Conservation (phyloP, 1,140 invertebrate genomes). For the Cyclargus thomasi region DNA sequence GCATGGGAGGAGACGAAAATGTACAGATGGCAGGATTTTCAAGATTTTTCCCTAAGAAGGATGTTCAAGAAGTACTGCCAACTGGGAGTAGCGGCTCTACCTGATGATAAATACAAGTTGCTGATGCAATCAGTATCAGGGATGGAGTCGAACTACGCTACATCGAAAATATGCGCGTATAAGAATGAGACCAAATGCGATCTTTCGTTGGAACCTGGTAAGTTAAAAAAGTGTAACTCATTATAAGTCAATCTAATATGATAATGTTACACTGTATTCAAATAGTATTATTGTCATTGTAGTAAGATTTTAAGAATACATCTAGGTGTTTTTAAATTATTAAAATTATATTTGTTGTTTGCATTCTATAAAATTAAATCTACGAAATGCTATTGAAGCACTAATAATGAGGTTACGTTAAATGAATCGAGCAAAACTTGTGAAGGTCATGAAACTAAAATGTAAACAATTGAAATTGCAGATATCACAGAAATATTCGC, state of each 20-base stretch:
- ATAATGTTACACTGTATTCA: no score
- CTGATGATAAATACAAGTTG: slow-evolving; percentile 79
- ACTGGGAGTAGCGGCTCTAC: slow-evolving; percentile 82
- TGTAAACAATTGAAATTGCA: slow-evolving; percentile 43
- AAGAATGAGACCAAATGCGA: slow-evolving; percentile 81
- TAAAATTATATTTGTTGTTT: no score
- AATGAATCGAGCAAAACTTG: background rate
- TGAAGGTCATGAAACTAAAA: background rate
- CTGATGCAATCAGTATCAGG: slow-evolving; percentile 79
- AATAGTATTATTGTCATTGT: no score
- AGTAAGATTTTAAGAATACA: no score
- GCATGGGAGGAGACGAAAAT: slow-evolving; percentile 77
- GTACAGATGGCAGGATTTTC: slow-evolving; percentile 79
- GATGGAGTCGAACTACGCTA: slow-evolving; percentile 88
- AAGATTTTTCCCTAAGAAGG: slow-evolving; percentile 77
- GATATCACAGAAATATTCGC: slow-evolving; percentile 82
- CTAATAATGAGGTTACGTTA: background rate
- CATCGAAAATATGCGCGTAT: slow-evolving; percentile 85
- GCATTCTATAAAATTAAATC: no score
- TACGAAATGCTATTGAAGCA: background rate
- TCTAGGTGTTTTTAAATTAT: no score
- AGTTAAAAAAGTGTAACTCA: slow-evolving; percentile 28
- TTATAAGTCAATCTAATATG: no score
- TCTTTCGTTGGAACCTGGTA: slow-evolving; percentile 85
- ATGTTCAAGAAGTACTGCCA: slow-evolving; percentile 81